A percentile compares a stretch with the other conserved stretches of the same genome.
phyloP scores from a whole-genome alignment of 2,113 vertebrate species.

The Triplophysa rosa region DNA sequence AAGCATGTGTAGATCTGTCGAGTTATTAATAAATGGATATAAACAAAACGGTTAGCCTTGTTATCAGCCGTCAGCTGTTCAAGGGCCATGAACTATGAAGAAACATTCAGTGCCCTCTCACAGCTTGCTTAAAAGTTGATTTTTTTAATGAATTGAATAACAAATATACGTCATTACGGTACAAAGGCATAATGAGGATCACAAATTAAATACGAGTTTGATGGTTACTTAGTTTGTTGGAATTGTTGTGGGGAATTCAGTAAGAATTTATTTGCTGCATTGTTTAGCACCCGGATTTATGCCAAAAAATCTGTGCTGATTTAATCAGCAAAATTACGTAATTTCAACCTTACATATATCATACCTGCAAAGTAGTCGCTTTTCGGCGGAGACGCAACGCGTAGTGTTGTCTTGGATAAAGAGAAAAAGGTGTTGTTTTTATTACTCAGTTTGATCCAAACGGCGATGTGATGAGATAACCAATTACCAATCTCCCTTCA shows the following conservation, averaged over 20 bases:
- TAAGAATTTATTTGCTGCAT: too few relatives aligned
- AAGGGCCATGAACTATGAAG: conserved; percentile 2
- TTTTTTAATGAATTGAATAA: background rate
- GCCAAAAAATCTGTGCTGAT: too few relatives aligned
- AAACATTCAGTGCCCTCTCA: background rate
- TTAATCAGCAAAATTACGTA: too few relatives aligned
- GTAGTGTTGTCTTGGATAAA: too few relatives aligned
- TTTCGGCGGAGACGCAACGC: too few relatives aligned
- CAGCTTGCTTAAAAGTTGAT: background rate
- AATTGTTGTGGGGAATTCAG: background rate
- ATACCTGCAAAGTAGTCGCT: too few relatives aligned
- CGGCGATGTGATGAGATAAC: too few relatives aligned
- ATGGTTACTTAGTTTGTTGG: background rate
- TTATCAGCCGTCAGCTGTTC: conserved; percentile 19
- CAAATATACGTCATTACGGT: background rate
- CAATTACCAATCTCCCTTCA: too few relatives aligned
- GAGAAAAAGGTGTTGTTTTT: too few relatives aligned
- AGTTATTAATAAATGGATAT: conserved; percentile 19
- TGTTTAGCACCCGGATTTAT: too few relatives aligned
- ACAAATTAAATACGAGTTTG: background rate
- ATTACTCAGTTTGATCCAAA: too few relatives aligned
- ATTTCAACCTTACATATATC: too few relatives aligned
- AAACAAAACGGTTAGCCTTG: conserved; percentile 15
- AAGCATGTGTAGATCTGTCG: conserved; percentile 5
- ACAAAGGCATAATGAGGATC: conserved; percentile 19